Conservation (phyloP, 2,113 vertebrate genomes). For the Mobula birostris region DNA sequence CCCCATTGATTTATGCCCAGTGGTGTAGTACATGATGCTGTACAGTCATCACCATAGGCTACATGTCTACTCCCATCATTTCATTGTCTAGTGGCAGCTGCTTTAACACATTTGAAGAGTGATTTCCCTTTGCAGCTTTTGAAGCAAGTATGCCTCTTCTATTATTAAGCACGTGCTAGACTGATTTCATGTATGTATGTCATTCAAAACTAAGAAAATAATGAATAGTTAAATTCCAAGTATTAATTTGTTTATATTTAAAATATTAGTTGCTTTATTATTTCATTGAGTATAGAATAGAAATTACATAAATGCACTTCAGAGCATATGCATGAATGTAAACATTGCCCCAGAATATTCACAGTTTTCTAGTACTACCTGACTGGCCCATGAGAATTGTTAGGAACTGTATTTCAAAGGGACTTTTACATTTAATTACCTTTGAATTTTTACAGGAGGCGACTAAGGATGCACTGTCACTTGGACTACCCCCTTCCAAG, state of each 20-base stretch:
- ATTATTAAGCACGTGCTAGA: not conserved
- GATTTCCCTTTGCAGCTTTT: not conserved
- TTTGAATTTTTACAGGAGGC: not conserved
- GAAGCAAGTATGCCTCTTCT: not conserved
- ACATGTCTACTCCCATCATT: not conserved
- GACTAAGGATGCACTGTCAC: too few species aligned
- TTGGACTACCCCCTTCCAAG: too few species aligned
- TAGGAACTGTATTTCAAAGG: not conserved
- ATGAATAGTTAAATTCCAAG: not conserved
- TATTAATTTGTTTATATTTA: not conserved
- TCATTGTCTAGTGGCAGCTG: not conserved
- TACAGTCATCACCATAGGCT: constrained; percentile 12
- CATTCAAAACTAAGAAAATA: not conserved
- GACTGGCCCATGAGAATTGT: not conserved
- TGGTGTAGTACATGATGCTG: not conserved
- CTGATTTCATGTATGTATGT: not conserved
- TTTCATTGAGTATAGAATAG: not conserved
- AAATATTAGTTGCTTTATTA: not conserved
- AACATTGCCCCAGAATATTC: not conserved
- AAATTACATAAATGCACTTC: not conserved
- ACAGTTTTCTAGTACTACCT: not conserved
- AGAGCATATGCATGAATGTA: not conserved
- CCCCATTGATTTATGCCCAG: constrained; percentile 13
- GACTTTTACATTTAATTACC: not conserved
- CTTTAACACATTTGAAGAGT: not conserved